Percentiles rank a stretch among this genome's conserved stretches.
These are phyloP conservation scores for Radopholus similis DNA, from an alignment of 1,140 invertebrate species.

Conservation along the genomic window DNA sequence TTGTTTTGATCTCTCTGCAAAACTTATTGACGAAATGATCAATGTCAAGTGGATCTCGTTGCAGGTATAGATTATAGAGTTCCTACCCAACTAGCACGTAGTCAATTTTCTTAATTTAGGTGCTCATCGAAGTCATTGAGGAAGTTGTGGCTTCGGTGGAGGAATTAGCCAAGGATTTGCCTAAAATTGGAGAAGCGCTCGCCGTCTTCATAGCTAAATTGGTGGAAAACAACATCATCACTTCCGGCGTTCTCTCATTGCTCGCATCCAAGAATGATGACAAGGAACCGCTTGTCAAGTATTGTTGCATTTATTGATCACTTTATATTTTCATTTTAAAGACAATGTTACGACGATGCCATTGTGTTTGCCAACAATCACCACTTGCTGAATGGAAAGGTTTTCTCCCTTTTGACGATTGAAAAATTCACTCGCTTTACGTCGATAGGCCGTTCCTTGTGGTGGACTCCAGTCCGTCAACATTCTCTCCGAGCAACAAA, in stretches of 20 bases:
- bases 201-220: constrained; percentile 31
- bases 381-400: constrained; percentile 15
- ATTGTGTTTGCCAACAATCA: constrained; percentile 28
- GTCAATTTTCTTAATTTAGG: constrained; percentile 5
- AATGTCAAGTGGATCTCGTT: constrained; percentile 12
- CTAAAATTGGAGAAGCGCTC: constrained; percentile 26
- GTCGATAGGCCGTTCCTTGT: constrained; percentile 20
- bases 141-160: constrained; percentile 34
- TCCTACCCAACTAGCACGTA: not conserved
- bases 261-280: constrained; percentile 11
- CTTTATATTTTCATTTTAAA: not conserved
- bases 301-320: constrained; percentile 5
- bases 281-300: constrained; percentile 12
- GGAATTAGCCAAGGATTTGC: constrained; percentile 21
- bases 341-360: constrained; percentile 26
- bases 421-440: too few species aligned
- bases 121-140: constrained; percentile 19
- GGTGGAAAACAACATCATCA: constrained; percentile 13
- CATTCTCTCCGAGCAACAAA: constrained; percentile 39
- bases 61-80: not conserved
- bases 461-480: constrained; percentile 32
- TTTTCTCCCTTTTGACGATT: too few species aligned
- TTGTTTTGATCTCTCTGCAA: constrained; percentile 13
- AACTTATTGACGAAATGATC: constrained; percentile 13
- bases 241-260: not conserved